Evolutionary conservation across 2,797 vertebrate species (phyloP), one percentile per base, ranked within the genome.

Genomic region (Hylomyscus alleni): DNA sequence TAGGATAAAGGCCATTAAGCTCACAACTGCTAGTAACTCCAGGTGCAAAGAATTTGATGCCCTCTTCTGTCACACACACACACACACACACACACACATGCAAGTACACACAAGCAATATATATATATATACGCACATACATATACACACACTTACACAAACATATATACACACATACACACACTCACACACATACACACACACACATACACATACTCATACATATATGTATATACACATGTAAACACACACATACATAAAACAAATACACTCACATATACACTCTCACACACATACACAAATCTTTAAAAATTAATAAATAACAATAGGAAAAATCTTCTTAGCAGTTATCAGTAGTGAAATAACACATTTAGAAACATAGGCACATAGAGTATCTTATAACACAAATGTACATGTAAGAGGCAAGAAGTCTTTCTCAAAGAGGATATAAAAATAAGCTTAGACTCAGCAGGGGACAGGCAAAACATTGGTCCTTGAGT

Each of bases 351-450:
- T 52, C 72, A 72, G 10, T 62, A 69, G 50, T 88, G 37, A 94
- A 91, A 83, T 62, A 52, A 44, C 15, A 17, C 34, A 8, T 87
- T 91, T 91, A 83, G 58, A 91, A 83, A 91, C 44, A 62, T 72
- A 94, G 81, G 52, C 52, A 54, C 11, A 60, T 31, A 89, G 34
- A 13, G 56, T 88, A 52, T 37, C 29, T n/a, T 69, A 44, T 69
- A 50, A 31, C 75, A 58, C 34, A 86, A 80, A 78, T 26, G 40
- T 37, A 47, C 1, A 56, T n/a, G 9, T 50, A 91, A 90, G 69
- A 89, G 58, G 34, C 50, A 91, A n/a, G 58, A 75, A 58, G 47
- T 82, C 47, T 60, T 75, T n/a, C 60, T 73, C 83, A 40, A 90
- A 90, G 56, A 56, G 7, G 17, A n/a, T 69, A 52, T 52, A 72